Percentiles rank a stretch among this genome's conserved stretches.
Conservation (phyloP, 2,113 vertebrate species). For the Capreolus pygargus region DNA sequence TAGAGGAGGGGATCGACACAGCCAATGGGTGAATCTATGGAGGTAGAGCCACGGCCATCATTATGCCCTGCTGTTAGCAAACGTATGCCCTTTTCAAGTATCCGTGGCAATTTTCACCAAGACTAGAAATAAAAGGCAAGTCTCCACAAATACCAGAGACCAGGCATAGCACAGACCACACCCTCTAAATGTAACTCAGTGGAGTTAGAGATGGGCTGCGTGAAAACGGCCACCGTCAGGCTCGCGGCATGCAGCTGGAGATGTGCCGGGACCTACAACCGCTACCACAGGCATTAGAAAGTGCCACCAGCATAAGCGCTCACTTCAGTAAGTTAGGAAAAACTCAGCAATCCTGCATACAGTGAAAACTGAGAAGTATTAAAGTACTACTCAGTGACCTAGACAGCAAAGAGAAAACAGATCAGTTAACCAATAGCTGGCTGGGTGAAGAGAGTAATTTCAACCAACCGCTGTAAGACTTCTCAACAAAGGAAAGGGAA, state of each 20-base stretch:
- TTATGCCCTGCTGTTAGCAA: background rate
- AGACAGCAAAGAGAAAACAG: background rate
- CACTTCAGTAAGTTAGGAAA: background rate
- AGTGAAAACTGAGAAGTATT: background rate
- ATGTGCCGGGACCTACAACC: too few species aligned
- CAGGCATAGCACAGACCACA: background rate
- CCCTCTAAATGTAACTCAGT: background rate
- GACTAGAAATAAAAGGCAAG: background rate
- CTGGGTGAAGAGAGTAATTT: background rate
- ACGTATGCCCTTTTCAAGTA: background rate
- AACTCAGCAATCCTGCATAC: background rate
- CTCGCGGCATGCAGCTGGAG: background rate
- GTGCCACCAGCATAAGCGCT: background rate
- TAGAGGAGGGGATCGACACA: background rate
- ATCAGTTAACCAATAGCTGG: background rate
- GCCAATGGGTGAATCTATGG: accelerated
- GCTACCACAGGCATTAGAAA: background rate
- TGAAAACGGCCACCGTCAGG: background rate
- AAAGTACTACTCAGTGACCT: background rate
- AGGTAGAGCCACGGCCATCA: background rate
- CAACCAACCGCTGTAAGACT: background rate
- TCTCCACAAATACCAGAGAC: background rate
- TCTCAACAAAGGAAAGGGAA: background rate
- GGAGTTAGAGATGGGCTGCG: background rate
- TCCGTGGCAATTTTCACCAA: background rate